Evolutionary conservation across 1,140 invertebrate genomes (phyloP).

Genomic region (Euschistus heros): DNA sequence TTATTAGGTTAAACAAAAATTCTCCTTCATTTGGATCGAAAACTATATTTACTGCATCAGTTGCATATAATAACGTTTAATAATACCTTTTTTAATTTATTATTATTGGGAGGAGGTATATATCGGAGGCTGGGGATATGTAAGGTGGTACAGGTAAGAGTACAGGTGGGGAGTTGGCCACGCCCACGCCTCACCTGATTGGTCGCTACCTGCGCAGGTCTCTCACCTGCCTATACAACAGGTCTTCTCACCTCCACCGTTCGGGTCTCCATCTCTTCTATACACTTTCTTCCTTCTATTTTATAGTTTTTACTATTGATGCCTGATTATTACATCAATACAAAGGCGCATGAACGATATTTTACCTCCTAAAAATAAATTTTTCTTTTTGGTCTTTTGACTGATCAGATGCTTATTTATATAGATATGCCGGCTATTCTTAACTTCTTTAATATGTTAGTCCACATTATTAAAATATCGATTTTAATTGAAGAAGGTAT

Average conservation of each 20-base stretch:
- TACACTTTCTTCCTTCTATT: neutral
- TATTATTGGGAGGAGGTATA: neutral
- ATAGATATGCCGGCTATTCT: no score
- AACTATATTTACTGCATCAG: no score
- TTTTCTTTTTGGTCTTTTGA: no score
- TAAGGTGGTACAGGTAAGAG: neutral
- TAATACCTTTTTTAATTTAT: neutral
- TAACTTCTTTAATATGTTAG: no score
- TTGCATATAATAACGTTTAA: neutral
- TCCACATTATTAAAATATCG: no score
- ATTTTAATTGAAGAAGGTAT: no score
- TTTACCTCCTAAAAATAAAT: no score
- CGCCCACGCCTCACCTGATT: slow-evolving; percentile 2
- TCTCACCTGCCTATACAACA: neutral
- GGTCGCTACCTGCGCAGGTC: slow-evolving; percentile 11
- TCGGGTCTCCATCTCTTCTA: neutral
- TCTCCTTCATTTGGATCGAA: no score
- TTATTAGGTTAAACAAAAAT: no score
- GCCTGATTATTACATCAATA: no score
- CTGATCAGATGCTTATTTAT: no score
- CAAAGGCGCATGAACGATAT: no score
- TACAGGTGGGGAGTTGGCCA: neutral
- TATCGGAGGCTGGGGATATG: neutral
- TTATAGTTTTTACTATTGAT: neutral
- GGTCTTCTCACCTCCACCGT: neutral